Percentiles rank a stretch among this genome's conserved stretches.
Conservation (phyloP, 2,113 vertebrate genomes). For the Microtus richardsoni region DNA sequence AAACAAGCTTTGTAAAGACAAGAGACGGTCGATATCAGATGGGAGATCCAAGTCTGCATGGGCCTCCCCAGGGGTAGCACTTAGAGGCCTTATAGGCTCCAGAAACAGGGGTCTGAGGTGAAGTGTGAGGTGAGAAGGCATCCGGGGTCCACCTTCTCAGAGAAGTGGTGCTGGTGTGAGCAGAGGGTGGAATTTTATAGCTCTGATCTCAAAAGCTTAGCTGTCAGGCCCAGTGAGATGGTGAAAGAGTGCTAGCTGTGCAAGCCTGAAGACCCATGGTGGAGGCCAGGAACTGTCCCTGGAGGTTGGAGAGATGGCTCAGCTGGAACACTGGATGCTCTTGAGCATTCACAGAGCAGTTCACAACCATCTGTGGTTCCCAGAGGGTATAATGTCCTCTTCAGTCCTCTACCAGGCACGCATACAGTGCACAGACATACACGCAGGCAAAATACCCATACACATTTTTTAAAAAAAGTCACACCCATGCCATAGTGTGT, state of each 20-base stretch:
- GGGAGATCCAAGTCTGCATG: background rate
- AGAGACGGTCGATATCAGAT: background rate
- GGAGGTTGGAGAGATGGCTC: background rate
- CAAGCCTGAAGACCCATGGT: background rate
- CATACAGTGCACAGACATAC: background rate
- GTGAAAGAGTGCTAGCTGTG: background rate
- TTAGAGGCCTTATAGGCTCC: background rate
- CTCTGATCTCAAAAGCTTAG: background rate
- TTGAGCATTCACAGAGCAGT: background rate
- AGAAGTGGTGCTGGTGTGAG: background rate
- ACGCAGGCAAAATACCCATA: background rate
- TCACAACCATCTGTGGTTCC: background rate
- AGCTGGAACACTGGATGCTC: background rate
- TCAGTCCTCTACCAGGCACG: background rate
- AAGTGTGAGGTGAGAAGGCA: background rate
- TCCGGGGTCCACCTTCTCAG: background rate
- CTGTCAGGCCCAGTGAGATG: background rate
- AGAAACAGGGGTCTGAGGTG: background rate
- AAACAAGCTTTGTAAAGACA: background rate
- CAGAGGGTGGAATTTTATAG: background rate
- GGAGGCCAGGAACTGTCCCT: background rate
- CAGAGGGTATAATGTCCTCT: background rate
- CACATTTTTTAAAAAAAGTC: no score
- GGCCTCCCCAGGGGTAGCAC: background rate
- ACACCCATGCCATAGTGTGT: background rate